phyloP scores from a whole-genome alignment of 2,113 vertebrate species.

The Ctenomys sociabilis region DNA sequence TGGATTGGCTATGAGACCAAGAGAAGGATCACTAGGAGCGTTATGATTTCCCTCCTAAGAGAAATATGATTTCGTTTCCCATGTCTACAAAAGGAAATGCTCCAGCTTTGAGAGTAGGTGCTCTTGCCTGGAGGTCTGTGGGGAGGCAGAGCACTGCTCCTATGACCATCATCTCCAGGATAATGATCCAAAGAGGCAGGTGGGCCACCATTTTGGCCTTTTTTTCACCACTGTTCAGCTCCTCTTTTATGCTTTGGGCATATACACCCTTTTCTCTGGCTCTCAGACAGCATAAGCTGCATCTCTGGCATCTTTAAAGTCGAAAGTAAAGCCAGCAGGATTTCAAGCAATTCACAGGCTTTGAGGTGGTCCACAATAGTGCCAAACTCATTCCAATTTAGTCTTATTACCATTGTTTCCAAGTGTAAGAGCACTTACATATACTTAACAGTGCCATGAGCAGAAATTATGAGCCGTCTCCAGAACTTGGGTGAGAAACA shows the following conservation, averaged over 20 bases:
- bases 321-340: conserved; percentile 96
- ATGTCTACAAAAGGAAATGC: conserved; percentile 96
- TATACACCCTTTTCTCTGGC: conserved; percentile 95
- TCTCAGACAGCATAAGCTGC: conserved; percentile 96
- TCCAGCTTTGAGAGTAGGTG: conserved; percentile 96
- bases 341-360: conserved; percentile 97
- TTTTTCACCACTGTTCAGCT: conserved; percentile 95
- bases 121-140: conserved; percentile 96
- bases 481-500: not conserved
- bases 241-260: conserved; percentile 93
- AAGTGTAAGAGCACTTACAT: conserved; percentile 96
- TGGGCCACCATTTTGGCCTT: conserved; percentile 92
- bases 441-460: conserved; percentile 96
- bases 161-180: conserved; percentile 91
- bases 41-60: conserved; percentile 94
- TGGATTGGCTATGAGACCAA: conserved; percentile 93
- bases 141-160: conserved; percentile 91
- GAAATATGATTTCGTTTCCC: conserved; percentile 90
- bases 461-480: conserved; percentile 92
- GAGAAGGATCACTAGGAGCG: conserved; percentile 92
- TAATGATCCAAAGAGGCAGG: conserved; percentile 94
- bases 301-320: conserved; percentile 97
- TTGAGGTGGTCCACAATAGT: conserved; percentile 94
- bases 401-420: conserved; percentile 97
- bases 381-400: conserved; percentile 93